A percentile compares a stretch with the other conserved stretches of the same genome.
Evolutionary conservation across 1,140 invertebrate species (phyloP).

Genomic region (Drosophila pruinosa): DNA sequence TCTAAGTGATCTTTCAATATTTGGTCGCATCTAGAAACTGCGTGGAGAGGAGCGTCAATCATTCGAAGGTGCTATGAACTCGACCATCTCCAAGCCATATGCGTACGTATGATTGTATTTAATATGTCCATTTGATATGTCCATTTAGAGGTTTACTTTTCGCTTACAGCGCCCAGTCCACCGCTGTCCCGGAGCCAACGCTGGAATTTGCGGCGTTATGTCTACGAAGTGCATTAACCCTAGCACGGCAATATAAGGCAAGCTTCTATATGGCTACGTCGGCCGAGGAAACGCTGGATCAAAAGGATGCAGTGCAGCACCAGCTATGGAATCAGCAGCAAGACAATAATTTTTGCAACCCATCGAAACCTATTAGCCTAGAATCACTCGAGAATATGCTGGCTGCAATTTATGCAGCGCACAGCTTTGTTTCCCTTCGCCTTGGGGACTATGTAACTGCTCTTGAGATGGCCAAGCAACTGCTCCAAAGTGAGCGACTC

Average conservation of each 20-base stretch:
- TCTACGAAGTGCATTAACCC: conserved; percentile 91
- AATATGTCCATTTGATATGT: neutral
- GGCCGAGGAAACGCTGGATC: conserved; percentile 81
- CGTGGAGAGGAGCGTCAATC: conserved; percentile 49
- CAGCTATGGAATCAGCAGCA: conserved; percentile 61
- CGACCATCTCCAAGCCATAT: conserved; percentile 43
- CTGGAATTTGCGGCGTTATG: conserved; percentile 95
- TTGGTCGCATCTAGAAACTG: conserved; percentile 45
- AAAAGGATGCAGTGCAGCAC: conserved; percentile 67
- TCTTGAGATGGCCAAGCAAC: conserved; percentile 86
- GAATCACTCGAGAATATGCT: conserved; percentile 83
- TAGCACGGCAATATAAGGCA: conserved; percentile 83
- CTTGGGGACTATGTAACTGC: conserved; percentile 93
- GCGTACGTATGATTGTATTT: conserved; percentile 36
- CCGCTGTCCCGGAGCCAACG: conserved; percentile 93
- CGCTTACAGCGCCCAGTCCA: conserved; percentile 86
- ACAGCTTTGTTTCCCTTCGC: conserved; percentile 92
- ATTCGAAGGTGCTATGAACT: conserved; percentile 9
- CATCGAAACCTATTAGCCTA: conserved; percentile 81
- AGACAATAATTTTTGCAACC: conserved; percentile 83
- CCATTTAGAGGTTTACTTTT: conserved; percentile 44
- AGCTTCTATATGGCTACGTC: conserved; percentile 75
- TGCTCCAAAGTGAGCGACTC: conserved; percentile 68
- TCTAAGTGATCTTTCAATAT: neutral
- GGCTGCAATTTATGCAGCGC: conserved; percentile 89